These are phyloP conservation scores for Synergus laeviventris DNA, from an alignment of 2,888 invertebrate species.

Conservation along the genomic window DNA sequence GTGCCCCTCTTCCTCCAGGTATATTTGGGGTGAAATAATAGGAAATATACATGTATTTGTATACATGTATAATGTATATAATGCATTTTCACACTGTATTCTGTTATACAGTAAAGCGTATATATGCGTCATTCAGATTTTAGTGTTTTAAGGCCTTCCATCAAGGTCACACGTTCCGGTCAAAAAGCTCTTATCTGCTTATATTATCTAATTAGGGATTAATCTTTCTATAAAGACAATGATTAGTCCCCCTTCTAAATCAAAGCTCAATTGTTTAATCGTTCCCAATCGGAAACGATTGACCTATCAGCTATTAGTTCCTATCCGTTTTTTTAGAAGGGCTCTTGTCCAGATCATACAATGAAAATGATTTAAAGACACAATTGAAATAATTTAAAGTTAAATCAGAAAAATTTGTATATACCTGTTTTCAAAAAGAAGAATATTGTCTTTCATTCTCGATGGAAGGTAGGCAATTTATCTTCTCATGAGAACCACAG, in stretches of 20 bases:
- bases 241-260: not conserved
- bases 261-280: no score
- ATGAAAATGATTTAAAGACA: not conserved
- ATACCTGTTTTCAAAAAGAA: not conserved
- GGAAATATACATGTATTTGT: not conserved
- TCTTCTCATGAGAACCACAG: slow-evolving; percentile 58
- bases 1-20: slow-evolving; percentile 48
- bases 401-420: not conserved
- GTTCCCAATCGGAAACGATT: no score
- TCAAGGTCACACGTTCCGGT: slow-evolving; percentile 33
- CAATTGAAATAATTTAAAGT: not conserved
- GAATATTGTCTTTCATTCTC: not conserved
- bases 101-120: not conserved
- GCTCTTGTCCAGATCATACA: not conserved
- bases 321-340: no score
- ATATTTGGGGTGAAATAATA: slow-evolving; percentile 29
- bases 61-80: not conserved
- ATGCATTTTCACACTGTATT: not conserved
- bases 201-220: not conserved
- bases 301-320: no score
- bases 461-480: slow-evolving; percentile 47
- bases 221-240: not conserved
- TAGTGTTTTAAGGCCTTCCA: slow-evolving; percentile 22
- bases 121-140: slow-evolving; percentile 21
- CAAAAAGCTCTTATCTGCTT: slow-evolving; percentile 1